Conservation (phyloP, 2,797 vertebrate species). For the Pseudomugil gertrudae region DNA sequence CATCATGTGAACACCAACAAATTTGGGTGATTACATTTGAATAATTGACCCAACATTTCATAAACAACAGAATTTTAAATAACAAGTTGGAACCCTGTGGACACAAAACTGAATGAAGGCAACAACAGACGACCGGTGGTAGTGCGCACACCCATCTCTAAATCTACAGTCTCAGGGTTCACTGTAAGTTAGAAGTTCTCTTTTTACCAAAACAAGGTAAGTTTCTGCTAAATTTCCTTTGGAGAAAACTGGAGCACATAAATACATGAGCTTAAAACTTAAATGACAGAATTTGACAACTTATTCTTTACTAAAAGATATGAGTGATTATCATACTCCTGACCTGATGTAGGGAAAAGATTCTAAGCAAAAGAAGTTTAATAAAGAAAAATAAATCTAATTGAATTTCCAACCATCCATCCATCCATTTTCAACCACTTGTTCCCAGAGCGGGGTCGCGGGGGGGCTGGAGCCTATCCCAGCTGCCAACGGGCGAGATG, state of each 20-base stretch:
- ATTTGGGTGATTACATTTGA: too few relatives aligned
- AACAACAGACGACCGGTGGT: not conserved
- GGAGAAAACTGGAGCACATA: not conserved
- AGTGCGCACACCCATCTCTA: not conserved
- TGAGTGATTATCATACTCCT: not conserved
- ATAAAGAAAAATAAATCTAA: not conserved
- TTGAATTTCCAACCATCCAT: not conserved
- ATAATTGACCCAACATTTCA: not conserved
- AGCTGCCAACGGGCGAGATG: too few relatives aligned
- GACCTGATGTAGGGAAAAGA: not conserved
- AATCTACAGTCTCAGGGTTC: not conserved
- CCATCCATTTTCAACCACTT: too few relatives aligned
- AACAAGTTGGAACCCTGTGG: not conserved
- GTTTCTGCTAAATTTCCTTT: too few relatives aligned
- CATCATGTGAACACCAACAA: too few relatives aligned
- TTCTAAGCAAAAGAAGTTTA: not conserved
- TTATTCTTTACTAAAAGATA: not conserved
- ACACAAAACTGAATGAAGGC: not conserved
- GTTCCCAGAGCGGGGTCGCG: too few relatives aligned
- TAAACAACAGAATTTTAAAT: not conserved
- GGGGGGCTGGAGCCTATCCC: too few relatives aligned
- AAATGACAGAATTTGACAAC: not conserved
- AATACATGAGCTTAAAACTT: not conserved
- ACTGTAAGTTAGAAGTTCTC: not conserved
- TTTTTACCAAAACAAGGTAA: not conserved